Evolutionary conservation across 2,888 invertebrate species (phyloP).

Genomic region (Lysandra bellargus): DNA sequence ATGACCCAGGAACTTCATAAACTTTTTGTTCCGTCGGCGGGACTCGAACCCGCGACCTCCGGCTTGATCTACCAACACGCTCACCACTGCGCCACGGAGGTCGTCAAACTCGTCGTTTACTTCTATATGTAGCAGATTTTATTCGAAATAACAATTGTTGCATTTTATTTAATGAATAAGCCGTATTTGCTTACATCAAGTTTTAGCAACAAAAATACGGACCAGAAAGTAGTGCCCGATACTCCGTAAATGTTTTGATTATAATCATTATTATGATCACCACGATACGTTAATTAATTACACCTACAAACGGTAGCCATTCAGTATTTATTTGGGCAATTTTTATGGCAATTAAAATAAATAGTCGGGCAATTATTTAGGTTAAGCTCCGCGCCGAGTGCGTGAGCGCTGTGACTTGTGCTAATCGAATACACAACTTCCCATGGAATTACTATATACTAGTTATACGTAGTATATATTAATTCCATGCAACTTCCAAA

Average conservation of each 20-base stretch:
- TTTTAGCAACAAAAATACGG: background rate
- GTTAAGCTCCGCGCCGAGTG: slow-evolving; percentile 1
- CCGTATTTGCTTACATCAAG: background rate
- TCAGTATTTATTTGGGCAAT: background rate
- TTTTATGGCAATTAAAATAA: slow-evolving; percentile 21
- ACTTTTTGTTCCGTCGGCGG: too few species aligned
- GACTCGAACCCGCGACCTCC: too few species aligned
- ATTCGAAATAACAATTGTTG: background rate
- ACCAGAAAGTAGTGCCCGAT: background rate
- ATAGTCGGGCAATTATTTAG: background rate
- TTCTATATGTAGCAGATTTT: too few species aligned
- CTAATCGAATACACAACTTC: slow-evolving; percentile 4
- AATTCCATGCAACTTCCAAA: background rate
- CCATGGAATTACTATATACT: background rate
- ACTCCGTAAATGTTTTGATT: background rate
- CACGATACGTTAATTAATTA: slow-evolving; percentile 8
- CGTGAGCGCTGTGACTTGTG: slow-evolving; percentile 5
- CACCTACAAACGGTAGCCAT: background rate
- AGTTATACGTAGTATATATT: too few species aligned
- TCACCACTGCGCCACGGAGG: too few species aligned
- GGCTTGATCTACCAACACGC: too few species aligned
- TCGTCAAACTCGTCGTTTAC: too few species aligned
- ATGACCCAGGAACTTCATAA: too few species aligned
- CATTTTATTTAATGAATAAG: background rate
- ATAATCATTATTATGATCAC: background rate